Evolutionary conservation across 2,888 invertebrate genomes (phyloP).

Genomic region (Epistrophella euchroma): DNA sequence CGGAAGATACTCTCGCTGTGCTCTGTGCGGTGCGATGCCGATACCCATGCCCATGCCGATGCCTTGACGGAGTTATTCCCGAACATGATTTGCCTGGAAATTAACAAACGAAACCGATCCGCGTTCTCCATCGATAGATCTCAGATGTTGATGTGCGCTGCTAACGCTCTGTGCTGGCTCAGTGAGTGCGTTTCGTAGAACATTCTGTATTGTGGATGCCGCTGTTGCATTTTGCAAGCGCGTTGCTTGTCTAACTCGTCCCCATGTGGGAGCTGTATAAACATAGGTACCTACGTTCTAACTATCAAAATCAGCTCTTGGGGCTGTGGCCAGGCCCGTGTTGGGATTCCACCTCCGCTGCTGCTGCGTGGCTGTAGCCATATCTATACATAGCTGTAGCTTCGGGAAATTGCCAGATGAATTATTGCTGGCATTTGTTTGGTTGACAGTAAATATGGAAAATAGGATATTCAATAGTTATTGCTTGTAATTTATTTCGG

Average conservation of each 20-base stretch:
- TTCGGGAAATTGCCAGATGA: constrained; percentile 80
- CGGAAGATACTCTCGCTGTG: constrained; percentile 45
- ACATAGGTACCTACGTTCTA: constrained; percentile 7
- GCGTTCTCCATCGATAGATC: constrained; percentile 52
- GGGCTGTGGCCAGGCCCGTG: constrained; percentile 59
- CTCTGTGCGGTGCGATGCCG: constrained; percentile 17
- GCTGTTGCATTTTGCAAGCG: constrained; percentile 16
- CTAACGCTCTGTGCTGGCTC: no score
- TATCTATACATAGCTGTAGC: not conserved
- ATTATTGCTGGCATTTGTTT: constrained; percentile 84
- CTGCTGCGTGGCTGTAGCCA: not conserved
- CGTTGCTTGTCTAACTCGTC: constrained; percentile 51
- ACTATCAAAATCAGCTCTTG: not conserved
- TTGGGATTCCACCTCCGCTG: constrained; percentile 18
- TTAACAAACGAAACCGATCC: constrained; percentile 66
- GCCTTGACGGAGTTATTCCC: constrained; percentile 39
- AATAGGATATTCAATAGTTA: constrained; percentile 78
- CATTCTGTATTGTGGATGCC: constrained; percentile 41
- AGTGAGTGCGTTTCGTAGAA: constrained; percentile 69
- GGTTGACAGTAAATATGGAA: constrained; percentile 84
- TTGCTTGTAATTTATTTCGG: constrained; percentile 72
- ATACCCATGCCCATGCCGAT: constrained; percentile 38
- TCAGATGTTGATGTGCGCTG: constrained; percentile 32
- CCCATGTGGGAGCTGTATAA: constrained; percentile 64
- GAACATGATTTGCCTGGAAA: constrained; percentile 71